A percentile compares a stretch with the other conserved stretches of the same genome.
Conservation (phyloP, 1,140 invertebrate species). For the Drosophila erecta region DNA sequence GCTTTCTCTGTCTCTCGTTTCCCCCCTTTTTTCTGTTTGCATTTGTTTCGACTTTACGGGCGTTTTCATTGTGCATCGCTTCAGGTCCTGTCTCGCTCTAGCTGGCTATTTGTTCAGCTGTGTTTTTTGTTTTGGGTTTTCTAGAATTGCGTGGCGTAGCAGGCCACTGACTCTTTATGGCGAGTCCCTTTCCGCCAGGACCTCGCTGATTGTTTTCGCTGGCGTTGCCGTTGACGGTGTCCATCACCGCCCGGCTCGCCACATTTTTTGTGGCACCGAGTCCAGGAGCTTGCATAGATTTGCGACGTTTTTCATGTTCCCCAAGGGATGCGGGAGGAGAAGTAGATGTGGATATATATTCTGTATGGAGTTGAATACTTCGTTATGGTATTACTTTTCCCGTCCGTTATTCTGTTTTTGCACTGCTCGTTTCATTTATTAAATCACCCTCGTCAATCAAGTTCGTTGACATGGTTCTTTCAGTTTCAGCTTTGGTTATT, state of each 20-base stretch:
- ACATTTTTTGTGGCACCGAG: slow-evolving; percentile 18
- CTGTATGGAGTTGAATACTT: slow-evolving; percentile 44
- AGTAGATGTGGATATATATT: slow-evolving; percentile 1
- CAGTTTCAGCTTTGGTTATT: slow-evolving; percentile 43
- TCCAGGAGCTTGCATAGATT: slow-evolving; percentile 52
- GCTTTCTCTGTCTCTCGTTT: background rate
- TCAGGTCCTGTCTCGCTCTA: slow-evolving; percentile 30
- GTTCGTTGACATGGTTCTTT: slow-evolving; percentile 71
- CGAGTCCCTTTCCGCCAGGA: slow-evolving; percentile 20
- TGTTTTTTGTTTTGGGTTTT: slow-evolving; percentile 9
- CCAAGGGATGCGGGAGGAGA: slow-evolving; percentile 2
- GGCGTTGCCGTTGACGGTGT: slow-evolving; percentile 31
- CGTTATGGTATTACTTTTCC: slow-evolving; percentile 47
- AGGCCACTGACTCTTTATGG: slow-evolving; percentile 42
- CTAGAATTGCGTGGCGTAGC: slow-evolving; percentile 25
- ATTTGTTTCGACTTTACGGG: slow-evolving; percentile 56
- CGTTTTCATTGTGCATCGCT: slow-evolving; percentile 56
- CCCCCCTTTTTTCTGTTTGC: slow-evolving; percentile 20
- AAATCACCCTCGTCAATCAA: slow-evolving; percentile 83
- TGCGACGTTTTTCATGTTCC: slow-evolving; percentile 26
- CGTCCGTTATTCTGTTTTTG: slow-evolving; percentile 23
- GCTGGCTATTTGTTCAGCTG: slow-evolving; percentile 41
- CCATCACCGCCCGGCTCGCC: slow-evolving; percentile 28
- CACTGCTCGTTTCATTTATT: slow-evolving; percentile 63
- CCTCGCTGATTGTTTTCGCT: slow-evolving; percentile 41